Conservation (phyloP, 2,888 invertebrate genomes). For the Cyrtodaria siliqua region DNA sequence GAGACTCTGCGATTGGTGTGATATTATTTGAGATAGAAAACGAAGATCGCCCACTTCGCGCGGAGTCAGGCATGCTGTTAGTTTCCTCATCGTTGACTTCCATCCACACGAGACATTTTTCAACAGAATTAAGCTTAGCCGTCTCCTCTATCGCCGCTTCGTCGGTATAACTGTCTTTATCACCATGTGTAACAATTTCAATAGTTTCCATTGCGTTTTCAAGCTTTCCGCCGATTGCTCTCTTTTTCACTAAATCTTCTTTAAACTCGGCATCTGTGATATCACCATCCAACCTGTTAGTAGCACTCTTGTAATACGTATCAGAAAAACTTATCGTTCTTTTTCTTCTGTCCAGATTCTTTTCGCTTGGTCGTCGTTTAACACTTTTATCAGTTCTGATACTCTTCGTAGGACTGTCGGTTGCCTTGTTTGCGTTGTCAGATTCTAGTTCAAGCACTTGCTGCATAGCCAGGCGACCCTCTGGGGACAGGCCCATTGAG, state of each 20-base stretch:
- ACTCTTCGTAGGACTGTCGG: background rate
- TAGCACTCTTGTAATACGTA: slow-evolving; percentile 44
- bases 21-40: no score
- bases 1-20: no score
- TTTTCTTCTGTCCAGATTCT: slow-evolving; percentile 20
- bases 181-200: slow-evolving; percentile 60
- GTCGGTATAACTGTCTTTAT: slow-evolving; percentile 6
- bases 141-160: slow-evolving; percentile 64
- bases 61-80: background rate
- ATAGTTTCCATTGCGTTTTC: slow-evolving; percentile 63
- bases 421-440: background rate
- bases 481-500: slow-evolving; percentile 63
- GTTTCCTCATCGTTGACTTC: slow-evolving; percentile 52
- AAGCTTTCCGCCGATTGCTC: slow-evolving; percentile 59
- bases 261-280: slow-evolving; percentile 54
- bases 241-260: slow-evolving; percentile 21
- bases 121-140: slow-evolving; percentile 66
- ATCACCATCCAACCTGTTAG: slow-evolving; percentile 56
- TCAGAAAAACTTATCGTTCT: slow-evolving; percentile 50
- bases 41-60: no score
- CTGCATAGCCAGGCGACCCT: slow-evolving; percentile 67
- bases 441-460: slow-evolving; percentile 47
- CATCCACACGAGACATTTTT: slow-evolving; percentile 76
- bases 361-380: slow-evolving; percentile 7
- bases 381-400: slow-evolving; percentile 10